phyloP scores from a whole-genome alignment of 2,113 vertebrate genomes.

The Ellobius talpinus region DNA sequence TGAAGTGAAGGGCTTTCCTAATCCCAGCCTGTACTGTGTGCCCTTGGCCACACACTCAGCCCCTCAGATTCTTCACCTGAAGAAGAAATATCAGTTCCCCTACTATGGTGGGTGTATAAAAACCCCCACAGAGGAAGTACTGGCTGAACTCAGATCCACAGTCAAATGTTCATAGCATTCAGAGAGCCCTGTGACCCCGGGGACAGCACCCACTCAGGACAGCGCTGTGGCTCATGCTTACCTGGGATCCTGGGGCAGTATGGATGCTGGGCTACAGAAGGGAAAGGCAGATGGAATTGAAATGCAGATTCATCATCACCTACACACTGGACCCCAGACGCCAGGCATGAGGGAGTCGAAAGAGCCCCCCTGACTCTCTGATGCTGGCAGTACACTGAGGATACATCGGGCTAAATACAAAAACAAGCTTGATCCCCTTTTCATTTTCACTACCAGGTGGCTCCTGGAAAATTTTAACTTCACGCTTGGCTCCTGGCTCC shows the following conservation, averaged over 20 bases:
- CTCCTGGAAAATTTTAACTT: neutral
- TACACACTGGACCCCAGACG: neutral
- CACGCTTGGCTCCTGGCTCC: accelerated
- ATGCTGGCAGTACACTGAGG: neutral
- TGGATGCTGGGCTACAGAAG: accelerated
- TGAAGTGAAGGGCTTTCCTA: too few relatives aligned
- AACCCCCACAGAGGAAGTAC: neutral
- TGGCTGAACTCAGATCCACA: neutral
- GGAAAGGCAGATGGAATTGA: accelerated
- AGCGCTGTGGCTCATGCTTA: neutral
- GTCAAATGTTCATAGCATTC: neutral
- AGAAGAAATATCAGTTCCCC: too few relatives aligned
- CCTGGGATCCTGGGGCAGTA: accelerated
- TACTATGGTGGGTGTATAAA: accelerated
- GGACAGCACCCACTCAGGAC: neutral
- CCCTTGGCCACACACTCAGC: neutral
- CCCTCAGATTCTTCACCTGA: neutral
- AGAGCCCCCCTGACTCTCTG: neutral
- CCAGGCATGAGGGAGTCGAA: accelerated
- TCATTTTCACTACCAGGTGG: neutral
- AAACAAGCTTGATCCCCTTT: neutral
- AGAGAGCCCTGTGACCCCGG: neutral
- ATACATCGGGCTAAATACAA: neutral
- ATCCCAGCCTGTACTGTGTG: neutral
- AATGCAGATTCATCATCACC: neutral